Conservation (phyloP, 2,888 invertebrate genomes). For the Lapara coniferarum region DNA sequence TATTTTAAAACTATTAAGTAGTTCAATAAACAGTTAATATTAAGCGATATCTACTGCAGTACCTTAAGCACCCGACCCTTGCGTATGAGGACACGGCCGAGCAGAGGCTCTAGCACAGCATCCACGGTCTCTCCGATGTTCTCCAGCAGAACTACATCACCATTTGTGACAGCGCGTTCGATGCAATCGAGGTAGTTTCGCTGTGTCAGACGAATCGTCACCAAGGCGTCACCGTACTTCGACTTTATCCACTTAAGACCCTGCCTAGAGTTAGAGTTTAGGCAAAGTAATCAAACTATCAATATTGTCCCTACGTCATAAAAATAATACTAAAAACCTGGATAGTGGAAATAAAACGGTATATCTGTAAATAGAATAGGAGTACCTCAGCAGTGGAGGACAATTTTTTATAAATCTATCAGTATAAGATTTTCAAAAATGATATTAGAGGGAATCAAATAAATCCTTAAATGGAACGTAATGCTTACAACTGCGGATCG, state of each 20-base stretch:
- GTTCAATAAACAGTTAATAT: no score
- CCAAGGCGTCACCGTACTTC: conserved; percentile 89
- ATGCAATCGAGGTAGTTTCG: conserved; percentile 93
- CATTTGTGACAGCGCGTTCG: conserved; percentile 89
- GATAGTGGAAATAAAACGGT: no score
- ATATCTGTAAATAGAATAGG: no score
- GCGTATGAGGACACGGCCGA: conserved; percentile 94
- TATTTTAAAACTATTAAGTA: no score
- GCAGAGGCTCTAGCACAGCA: conserved; percentile 94
- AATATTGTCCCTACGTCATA: no score
- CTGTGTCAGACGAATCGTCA: conserved; percentile 90
- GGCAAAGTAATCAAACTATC: no score
- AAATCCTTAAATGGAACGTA: neutral
- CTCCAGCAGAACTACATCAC: conserved; percentile 91
- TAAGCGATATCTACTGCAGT: neutral
- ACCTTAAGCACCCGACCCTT: conserved; percentile 90
- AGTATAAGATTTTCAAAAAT: no score
- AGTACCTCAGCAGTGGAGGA: no score
- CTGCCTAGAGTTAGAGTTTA: conserved; percentile 78
- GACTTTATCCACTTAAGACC: conserved; percentile 98
- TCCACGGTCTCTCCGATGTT: conserved; percentile 95
- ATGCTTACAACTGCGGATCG: conserved; percentile 90
- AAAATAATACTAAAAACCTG: no score
- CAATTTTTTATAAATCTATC: no score
- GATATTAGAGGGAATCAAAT: no score